Evolutionary conservation across 2,888 invertebrate genomes (phyloP).

Genomic region (Eugnorisma glareosa): DNA sequence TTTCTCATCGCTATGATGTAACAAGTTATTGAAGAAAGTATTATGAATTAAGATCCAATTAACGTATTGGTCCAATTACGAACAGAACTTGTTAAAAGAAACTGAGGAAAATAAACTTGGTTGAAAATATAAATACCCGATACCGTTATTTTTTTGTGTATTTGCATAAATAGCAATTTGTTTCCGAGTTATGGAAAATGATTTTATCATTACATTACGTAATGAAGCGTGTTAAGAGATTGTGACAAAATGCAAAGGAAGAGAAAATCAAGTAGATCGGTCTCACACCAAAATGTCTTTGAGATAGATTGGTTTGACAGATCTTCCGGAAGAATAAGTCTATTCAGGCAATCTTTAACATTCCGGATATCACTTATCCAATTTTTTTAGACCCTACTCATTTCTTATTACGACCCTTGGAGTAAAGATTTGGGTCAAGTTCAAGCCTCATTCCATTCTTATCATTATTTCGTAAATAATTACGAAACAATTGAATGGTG

Average conservation of each 20-base stretch:
- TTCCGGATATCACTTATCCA: conserved; percentile 18
- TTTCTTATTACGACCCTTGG: conserved; percentile 5
- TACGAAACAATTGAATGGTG: background rate
- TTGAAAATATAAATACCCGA: background rate
- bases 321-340: conserved; percentile 42
- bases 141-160: background rate
- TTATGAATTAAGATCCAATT: conserved; percentile 10
- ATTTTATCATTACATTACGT: conserved; percentile 20
- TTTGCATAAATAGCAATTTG: background rate
- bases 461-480: background rate
- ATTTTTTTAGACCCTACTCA: conserved; percentile 14
- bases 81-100: background rate
- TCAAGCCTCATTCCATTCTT: conserved; percentile 6
- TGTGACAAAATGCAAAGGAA: conserved; percentile 27
- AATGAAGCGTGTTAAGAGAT: conserved; percentile 22
- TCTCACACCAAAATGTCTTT: conserved; percentile 27
- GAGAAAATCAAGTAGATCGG: conserved; percentile 35
- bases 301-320: conserved; percentile 48
- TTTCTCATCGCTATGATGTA: conserved; percentile 33
- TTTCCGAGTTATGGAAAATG: background rate
- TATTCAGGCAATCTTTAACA: conserved; percentile 15
- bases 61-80: conserved; percentile 11
- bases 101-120: background rate
- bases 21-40: background rate
- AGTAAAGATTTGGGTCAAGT: conserved; percentile 5